Percentiles rank a stretch among this genome's conserved stretches.
phyloP scores from a whole-genome alignment of 2,113 vertebrate genomes.

The Myiopsitta monachus region DNA sequence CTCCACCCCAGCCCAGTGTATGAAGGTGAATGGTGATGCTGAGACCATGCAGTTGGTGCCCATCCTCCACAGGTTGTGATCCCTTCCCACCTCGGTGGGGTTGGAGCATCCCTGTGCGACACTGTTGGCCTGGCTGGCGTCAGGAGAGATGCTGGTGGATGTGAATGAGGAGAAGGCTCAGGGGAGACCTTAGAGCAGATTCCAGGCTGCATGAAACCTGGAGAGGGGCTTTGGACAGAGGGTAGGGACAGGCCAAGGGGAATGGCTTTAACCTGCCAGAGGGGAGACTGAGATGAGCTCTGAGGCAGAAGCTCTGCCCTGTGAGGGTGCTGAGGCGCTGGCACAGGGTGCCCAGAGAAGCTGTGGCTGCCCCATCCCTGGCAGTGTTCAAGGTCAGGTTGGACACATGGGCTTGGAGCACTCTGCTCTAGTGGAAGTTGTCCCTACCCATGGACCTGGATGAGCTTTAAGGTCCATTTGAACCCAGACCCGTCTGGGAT shows the following conservation, averaged over 20 bases:
- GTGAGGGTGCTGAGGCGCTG: no score
- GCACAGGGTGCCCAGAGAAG: no score
- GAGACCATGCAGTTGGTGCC: fast-evolving
- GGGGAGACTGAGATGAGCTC: not conserved
- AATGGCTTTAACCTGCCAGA: not conserved
- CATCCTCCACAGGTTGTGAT: fast-evolving
- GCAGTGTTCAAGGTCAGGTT: not conserved
- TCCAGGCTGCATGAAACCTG: not conserved
- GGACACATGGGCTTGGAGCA: not conserved
- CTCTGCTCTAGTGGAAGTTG: fast-evolving
- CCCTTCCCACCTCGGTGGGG: not conserved
- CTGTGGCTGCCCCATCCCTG: no score
- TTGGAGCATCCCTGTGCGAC: fast-evolving
- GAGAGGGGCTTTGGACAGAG: not conserved
- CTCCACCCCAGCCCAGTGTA: not conserved
- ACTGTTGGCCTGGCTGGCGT: fast-evolving
- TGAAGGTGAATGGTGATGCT: fast-evolving
- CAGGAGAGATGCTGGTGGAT: not conserved
- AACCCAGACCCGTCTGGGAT: not conserved
- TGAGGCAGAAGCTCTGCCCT: not conserved
- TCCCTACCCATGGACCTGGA: not conserved
- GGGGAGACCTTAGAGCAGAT: not conserved
- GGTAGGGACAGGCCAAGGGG: not conserved
- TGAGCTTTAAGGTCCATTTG: not conserved
- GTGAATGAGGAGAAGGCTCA: not conserved